phyloP scores from a whole-genome alignment of 2,113 vertebrate species.

The Daboia siamensis region DNA sequence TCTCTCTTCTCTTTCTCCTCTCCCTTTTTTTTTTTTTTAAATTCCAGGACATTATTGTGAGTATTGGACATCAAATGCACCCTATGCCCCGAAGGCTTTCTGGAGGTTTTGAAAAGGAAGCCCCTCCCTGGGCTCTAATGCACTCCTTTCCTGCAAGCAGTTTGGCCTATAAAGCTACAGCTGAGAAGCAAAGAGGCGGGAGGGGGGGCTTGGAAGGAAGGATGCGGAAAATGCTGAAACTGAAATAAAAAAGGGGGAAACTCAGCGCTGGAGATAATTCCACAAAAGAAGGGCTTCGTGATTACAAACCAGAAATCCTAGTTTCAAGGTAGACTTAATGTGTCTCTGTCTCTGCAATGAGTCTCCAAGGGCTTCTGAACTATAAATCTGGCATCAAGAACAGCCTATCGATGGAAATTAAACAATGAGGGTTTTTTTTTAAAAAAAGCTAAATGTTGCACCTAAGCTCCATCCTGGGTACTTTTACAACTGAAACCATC shows the following conservation, averaged over 20 bases:
- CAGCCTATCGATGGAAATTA: not conserved
- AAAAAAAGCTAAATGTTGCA: not conserved
- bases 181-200: conserved; percentile 50
- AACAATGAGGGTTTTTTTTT: not conserved
- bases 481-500: not conserved
- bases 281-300: not conserved
- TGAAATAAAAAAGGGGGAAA: not conserved
- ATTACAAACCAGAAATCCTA: not conserved
- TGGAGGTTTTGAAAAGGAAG: conserved; percentile 62
- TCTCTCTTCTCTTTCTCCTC: not conserved
- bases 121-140: conserved; percentile 59
- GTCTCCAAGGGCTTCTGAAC: not conserved
- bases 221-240: not conserved
- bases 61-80: conserved; percentile 64
- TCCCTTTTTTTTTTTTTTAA: conserved; percentile 35
- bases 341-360: not conserved
- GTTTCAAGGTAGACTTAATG: not conserved
- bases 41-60: conserved; percentile 38
- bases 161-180: conserved; percentile 51
- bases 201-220: not conserved
- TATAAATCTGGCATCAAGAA: not conserved
- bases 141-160: conserved; percentile 69
- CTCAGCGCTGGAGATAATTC: not conserved
- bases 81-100: conserved; percentile 68
- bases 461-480: not conserved